Evolutionary conservation across 53 echinoderm and acorn worm species (phyloP), one percentile per base, ranked within the genome.

Genomic region (Stichopus horrens): DNA sequence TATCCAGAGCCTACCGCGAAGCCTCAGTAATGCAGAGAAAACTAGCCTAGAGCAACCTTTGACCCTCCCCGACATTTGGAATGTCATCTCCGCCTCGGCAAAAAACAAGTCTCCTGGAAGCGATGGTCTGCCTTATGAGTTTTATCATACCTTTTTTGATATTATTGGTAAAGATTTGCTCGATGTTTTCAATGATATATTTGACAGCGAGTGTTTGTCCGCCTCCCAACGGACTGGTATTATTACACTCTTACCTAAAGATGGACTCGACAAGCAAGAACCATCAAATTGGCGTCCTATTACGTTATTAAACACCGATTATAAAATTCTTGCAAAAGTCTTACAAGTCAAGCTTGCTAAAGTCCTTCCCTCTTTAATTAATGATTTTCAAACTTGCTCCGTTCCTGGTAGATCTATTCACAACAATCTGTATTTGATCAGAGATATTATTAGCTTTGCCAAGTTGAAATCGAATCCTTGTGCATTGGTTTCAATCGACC

Each of bases 321-420:
- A 94, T n/a, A 94, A 92, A 77, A 90, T 92, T 16, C 67, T 92
- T 58, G 55, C 94, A 6, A 92, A 92, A 68, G 54, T 90, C 11
- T 55, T 94, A 9, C 88, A 90, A 10, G 37, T 78, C 55, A 57
- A 89, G 8, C 19, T 94, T 5, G 75, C 86, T 55, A 78, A 58
- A 10, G 84, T 63, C 65, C 16, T 91, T 52, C 54, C 58, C 6
- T 37, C 18, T 51, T 67, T 92, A 8, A 52, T 94, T 2, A 80
- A 89, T 66, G 21, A 53, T 6, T 76, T 81, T 51, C 91, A 92
- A 83, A 74, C 88, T 4, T 94, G 92, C 76, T 87, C 86, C 9
- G 90, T 94, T n/a, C 86, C 94, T 8, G 83, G 91, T 21, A 23
- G 94, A n/a, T 89, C 90, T 8, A 92, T 94, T n/a, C 88, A 94